Evolutionary conservation across 64 coral and sea anemone genomes (phyloP).

Genomic region (Porites lutea): DNA sequence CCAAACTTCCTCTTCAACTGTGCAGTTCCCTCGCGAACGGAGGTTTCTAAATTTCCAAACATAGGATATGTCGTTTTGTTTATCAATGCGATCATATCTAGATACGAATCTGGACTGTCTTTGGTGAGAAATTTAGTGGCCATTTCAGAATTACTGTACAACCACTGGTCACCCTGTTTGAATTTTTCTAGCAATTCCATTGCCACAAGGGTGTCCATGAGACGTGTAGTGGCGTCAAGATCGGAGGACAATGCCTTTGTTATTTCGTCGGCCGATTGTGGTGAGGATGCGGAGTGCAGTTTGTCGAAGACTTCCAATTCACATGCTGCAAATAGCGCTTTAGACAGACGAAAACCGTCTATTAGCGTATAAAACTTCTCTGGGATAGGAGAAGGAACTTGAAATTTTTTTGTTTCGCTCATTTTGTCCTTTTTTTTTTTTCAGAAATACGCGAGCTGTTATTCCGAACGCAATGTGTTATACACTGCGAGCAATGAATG

Average conservation of each 20-base stretch:
- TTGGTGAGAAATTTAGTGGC: not conserved
- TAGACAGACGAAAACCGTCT: too few species aligned
- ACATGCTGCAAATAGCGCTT: too few species aligned
- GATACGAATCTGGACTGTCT: not conserved
- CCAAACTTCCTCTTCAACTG: constrained; percentile 4
- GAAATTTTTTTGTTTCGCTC: too few species aligned
- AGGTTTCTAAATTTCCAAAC: not conserved
- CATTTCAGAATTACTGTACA: not conserved
- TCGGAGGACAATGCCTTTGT: not conserved
- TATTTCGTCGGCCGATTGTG: not conserved
- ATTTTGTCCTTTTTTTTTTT: too few species aligned
- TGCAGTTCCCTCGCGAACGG: not conserved
- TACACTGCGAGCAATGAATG: too few species aligned
- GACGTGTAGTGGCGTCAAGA: not conserved
- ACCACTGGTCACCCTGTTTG: not conserved
- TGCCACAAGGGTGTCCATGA: not conserved
- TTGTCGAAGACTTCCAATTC: too few species aligned
- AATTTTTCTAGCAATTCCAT: not conserved
- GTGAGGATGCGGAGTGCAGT: too few species aligned
- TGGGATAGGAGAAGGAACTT: too few species aligned
- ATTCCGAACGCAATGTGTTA: too few species aligned
- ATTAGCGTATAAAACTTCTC: too few species aligned
- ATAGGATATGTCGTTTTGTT: not conserved
- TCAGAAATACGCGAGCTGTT: too few species aligned
- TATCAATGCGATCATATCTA: not conserved